A percentile compares a stretch with the other conserved stretches of the same genome.
These are phyloP conservation scores for Drosophila fuyamai DNA, from an alignment of 1,140 invertebrate species.

Conservation along the genomic window DNA sequence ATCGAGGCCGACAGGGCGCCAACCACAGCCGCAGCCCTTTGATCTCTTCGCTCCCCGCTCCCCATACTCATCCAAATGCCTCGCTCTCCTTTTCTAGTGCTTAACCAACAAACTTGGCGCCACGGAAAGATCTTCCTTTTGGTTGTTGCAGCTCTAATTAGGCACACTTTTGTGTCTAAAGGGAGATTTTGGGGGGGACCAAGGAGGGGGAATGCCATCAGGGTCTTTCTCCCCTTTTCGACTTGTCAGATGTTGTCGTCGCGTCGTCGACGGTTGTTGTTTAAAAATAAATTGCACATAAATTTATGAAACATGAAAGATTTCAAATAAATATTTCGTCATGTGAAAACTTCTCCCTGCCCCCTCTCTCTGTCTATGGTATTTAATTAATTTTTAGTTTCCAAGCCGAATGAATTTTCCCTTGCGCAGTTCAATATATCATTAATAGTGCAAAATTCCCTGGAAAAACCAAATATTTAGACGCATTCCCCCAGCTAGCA, in stretches of 20 bases:
- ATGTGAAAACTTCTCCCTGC: slow-evolving; percentile 28
- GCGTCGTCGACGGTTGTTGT: slow-evolving; percentile 60
- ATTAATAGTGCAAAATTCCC: not conserved
- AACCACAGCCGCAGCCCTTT: slow-evolving; percentile 58
- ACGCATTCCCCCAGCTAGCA: not conserved
- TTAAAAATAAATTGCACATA: slow-evolving; percentile 82
- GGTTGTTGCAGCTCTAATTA: slow-evolving; percentile 76
- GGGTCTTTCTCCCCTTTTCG: slow-evolving; percentile 43
- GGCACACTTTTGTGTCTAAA: slow-evolving; percentile 66
- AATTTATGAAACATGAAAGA: slow-evolving; percentile 83
- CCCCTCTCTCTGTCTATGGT: not conserved
- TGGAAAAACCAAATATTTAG: slow-evolving; percentile 28
- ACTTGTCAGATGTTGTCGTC: slow-evolving; percentile 59
- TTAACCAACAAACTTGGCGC: slow-evolving; percentile 70
- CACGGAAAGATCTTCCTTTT: slow-evolving; percentile 47
- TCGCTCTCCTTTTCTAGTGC: slow-evolving; percentile 33
- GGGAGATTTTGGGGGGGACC: not conserved
- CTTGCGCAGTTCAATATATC: slow-evolving; percentile 5
- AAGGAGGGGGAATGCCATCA: slow-evolving; percentile 12
- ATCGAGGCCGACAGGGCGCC: slow-evolving; percentile 62
- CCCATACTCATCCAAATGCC: slow-evolving; percentile 3
- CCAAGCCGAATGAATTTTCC: not conserved
- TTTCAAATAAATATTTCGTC: slow-evolving; percentile 83
- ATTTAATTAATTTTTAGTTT: slow-evolving; percentile 15
- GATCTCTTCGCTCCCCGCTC: slow-evolving; percentile 55